Conservation (phyloP, 2,888 invertebrate species). For the Smittia aterrima region DNA sequence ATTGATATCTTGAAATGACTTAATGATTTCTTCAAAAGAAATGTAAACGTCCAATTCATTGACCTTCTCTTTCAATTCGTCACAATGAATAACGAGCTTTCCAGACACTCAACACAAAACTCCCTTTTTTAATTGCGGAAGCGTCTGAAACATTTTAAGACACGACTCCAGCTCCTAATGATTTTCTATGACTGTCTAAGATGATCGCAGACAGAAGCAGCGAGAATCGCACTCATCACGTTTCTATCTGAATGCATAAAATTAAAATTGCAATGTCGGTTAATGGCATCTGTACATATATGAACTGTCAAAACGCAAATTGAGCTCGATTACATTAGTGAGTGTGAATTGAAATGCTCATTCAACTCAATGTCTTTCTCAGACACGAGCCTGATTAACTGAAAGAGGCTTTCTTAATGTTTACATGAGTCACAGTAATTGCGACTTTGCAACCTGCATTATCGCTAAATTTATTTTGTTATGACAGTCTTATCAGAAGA, state of each 20-base stretch:
- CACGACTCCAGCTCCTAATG: neutral
- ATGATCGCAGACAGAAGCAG: neutral
- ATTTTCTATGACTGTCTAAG: neutral
- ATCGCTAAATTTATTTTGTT: neutral
- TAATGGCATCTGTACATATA: constrained; percentile 17
- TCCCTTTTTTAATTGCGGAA: neutral
- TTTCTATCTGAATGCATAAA: neutral
- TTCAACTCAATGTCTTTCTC: neutral
- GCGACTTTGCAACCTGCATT: neutral
- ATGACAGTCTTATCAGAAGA: neutral
- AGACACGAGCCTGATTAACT: neutral
- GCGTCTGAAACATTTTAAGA: constrained; percentile 1
- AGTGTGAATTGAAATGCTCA: neutral
- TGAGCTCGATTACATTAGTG: constrained; percentile 7
- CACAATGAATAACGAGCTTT: neutral
- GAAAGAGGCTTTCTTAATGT: neutral
- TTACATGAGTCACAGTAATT: neutral
- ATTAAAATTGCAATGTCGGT: constrained; percentile 23
- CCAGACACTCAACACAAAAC: no score
- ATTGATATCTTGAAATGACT: no score
- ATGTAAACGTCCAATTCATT: neutral
- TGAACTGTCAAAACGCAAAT: constrained; percentile 36
- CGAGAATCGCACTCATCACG: neutral
- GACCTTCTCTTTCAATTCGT: neutral
- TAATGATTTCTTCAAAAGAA: no score